Conservation (phyloP, 2,797 vertebrate species). For the Pangasius mekongensis region DNA sequence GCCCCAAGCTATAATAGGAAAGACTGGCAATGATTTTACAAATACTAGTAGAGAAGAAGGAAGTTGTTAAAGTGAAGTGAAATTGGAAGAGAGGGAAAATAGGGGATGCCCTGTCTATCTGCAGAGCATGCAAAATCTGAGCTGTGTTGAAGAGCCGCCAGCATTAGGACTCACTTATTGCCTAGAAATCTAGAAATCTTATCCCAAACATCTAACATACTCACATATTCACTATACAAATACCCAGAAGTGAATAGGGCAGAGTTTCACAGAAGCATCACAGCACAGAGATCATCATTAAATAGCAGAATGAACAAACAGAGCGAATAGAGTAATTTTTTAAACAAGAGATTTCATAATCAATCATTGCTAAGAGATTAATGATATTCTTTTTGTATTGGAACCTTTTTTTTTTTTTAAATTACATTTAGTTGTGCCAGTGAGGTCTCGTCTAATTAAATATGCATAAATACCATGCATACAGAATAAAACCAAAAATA, state of each 20-base stretch:
- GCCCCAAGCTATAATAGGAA: not conserved
- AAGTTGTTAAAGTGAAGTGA: conserved; percentile 39
- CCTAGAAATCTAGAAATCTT: not conserved
- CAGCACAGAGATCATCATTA: not conserved
- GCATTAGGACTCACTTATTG: conserved; percentile 20
- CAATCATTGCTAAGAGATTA: not conserved
- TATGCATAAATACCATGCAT: not conserved
- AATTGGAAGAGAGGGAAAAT: conserved; percentile 25
- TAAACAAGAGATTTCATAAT: not conserved
- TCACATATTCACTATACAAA: not conserved
- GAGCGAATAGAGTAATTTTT: not conserved
- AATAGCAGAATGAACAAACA: not conserved
- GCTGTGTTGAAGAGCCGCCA: conserved; percentile 4
- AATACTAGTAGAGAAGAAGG: conserved; percentile 10
- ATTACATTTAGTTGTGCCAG: not conserved
- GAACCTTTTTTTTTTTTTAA: not conserved
- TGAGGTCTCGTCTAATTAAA: not conserved
- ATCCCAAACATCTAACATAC: not conserved
- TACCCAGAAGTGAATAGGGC: not conserved
- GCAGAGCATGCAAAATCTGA: conserved; percentile 7
- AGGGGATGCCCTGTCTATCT: not conserved
- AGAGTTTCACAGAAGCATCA: not conserved
- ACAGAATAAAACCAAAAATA: not conserved
- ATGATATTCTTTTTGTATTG: not conserved
- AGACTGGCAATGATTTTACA: not conserved